Percentiles rank a stretch among this genome's conserved stretches.
phyloP scores from a whole-genome alignment of 37 sponge, comb jelly and placozoan genomes.

The Spongia lamella region DNA sequence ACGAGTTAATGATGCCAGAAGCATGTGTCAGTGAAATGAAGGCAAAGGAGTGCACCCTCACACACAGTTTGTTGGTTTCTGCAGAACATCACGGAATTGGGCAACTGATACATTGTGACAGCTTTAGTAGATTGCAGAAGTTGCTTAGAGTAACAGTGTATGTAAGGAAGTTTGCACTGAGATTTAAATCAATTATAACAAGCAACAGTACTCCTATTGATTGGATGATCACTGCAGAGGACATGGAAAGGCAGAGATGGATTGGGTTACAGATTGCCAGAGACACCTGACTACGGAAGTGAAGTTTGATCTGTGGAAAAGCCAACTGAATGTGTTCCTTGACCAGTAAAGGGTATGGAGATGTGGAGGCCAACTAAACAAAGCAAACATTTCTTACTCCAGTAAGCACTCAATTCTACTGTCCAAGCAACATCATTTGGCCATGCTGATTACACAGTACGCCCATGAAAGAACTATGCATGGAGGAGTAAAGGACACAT shows the following conservation, averaged over 20 bases:
- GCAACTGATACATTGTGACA: not conserved
- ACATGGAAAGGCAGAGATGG: not conserved
- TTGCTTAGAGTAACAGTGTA: slow-evolving; percentile 6
- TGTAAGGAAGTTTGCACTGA: not conserved
- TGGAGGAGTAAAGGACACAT: slow-evolving; percentile 23
- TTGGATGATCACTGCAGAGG: not conserved
- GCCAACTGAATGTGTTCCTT: slow-evolving; percentile 16
- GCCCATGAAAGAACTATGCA: slow-evolving; percentile 26
- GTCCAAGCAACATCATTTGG: slow-evolving; percentile 10
- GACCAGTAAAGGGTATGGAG: slow-evolving; percentile 18
- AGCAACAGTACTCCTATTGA: not conserved
- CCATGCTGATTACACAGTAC: not conserved
- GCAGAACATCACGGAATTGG: not conserved
- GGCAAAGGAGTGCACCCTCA: not conserved
- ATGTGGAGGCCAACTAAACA: slow-evolving; percentile 36
- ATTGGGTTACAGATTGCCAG: slow-evolving; percentile 12
- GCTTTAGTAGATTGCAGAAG: not conserved
- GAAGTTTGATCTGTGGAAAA: slow-evolving; percentile 1
- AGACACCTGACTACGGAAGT: not conserved
- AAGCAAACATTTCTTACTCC: not conserved
- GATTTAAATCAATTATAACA: not conserved
- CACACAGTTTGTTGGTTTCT: not conserved
- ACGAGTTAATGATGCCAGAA: not conserved
- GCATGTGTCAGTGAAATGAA: slow-evolving; percentile 5
- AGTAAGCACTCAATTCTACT: slow-evolving; percentile 19